Percentiles rank a stretch among this genome's conserved stretches.
phyloP scores from a whole-genome alignment of 1,140 invertebrate species.

The Drosophila melanogaster region Release_6_plus_ISO1_MT NT_033777.3:17859501-17860000 shows the following conservation, averaged over 20 bases:
- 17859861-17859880: conserved; percentile 3
- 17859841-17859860: not conserved
- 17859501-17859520: conserved; percentile 71
- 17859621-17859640: too few relatives aligned
- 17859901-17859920: conserved; percentile 22
- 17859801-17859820: not conserved
- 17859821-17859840: not conserved
- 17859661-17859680: too few relatives aligned
- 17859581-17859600: too few relatives aligned
- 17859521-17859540: conserved; percentile 59
- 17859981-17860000: not conserved
- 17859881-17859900: conserved; percentile 10
- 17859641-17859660: too few relatives aligned
- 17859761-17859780: too few relatives aligned
- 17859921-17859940: not conserved
- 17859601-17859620: too few relatives aligned
- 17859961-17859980: conserved; percentile 15
- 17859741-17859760: too few relatives aligned
- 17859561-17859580: not conserved
- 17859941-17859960: conserved; percentile 4
- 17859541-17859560: conserved; percentile 1
- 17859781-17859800: not conserved
- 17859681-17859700: too few relatives aligned
- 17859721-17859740: too few relatives aligned
- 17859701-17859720: too few relatives aligned